Evolutionary conservation across 2,888 invertebrate genomes (phyloP), one percentile per base, ranked within the genome.

Genomic region (Agrochola macilenta): DNA sequence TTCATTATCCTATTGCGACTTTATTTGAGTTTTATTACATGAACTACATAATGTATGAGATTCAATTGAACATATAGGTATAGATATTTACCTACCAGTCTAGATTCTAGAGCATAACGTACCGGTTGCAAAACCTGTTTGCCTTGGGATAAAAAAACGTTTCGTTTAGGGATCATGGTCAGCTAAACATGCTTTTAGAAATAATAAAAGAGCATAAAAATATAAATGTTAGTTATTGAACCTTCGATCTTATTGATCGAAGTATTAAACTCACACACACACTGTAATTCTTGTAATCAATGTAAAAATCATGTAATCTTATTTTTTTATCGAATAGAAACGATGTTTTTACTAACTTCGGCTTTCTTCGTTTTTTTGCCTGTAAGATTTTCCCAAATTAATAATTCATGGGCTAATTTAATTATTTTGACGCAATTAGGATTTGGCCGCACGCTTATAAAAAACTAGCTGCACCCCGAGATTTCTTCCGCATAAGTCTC

Each of bases 71-170:
- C 8, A 30, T 30, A 9, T n/a, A n/a, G n/a, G n/a, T 14, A 39
- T 17, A n/a, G 20, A 52, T 52, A 20, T 46, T 46, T 77, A 77
- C 77, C 39, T 14, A 43, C 1, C n/a, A 66, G 14, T 65, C 64
- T 65, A 58, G 35, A 57, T 49, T 58, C 64, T 39, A 76, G n/a
- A 76, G 17, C 46, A 64, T 57, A 49, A 20, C 2, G 8, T 65
- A 30, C 12, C 2, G 49, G n/a, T 23, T 3, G 23, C 11, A 26
- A 66, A n/a, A 78, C 79, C 9, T n/a, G 46, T 49, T 54, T n/a
- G 1, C 20, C 9, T 69, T 46, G 35, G 8, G 8, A 8, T 35
- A 54, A 23, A 20, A 52, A 60, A 17, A 30, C 35, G 9, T 52
- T 60, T 26, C 30, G 23, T 61, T 54, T 77, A n/a, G 54, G 43